Evolutionary conservation across 2,797 vertebrate genomes (phyloP), one percentile per base, ranked within the genome.

Genomic region (Danio choprae): DNA sequence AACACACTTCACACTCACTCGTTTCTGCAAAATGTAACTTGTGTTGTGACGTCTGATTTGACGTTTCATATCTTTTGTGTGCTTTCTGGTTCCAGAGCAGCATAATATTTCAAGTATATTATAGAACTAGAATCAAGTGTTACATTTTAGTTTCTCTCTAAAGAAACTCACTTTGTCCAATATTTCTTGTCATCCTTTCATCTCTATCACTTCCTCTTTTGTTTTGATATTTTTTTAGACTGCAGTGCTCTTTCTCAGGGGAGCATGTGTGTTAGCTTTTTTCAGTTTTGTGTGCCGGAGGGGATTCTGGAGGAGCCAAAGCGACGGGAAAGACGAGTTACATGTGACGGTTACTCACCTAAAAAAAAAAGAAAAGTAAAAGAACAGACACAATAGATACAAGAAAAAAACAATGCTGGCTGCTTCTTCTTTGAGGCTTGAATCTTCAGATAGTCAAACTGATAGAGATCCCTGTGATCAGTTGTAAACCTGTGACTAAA

Each of bases 161-260:
- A 41, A 22, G 18, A 58, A 29, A 41, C 0, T 13, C 7, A 7
- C 55, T 59, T 63, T 20, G 40, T 48, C 16, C 53, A 36, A 86
- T 79, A 83, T 87, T 80, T 89, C 85, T 88, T 60, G 55, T 46
- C 40, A 63, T 13, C 29, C 7, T 29, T 81, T 40, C 63, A 13
- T 88, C 80, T 86, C 88, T 89, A 86, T 86, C 79, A 85, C 89
- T 88, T 81, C 84, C 77, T 86, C 85, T 88, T 88, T 90, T 63
- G 18, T 38, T 59, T 75, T 10, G 9, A 10, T n/a, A 29, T 16
- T 20, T 87, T 53, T 88, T 64, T 29, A 83, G 83, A 88, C 83
- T 29, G 85, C 91, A 83, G 10, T 74, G 69, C 88, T 79, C 74
- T 83, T 69, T 83, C 76, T 44, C 38, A 9, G 13, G 63, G 51